Evolutionary conservation across 2,888 invertebrate genomes (phyloP).

Genomic region (Eudasyphora cyanicolor): DNA sequence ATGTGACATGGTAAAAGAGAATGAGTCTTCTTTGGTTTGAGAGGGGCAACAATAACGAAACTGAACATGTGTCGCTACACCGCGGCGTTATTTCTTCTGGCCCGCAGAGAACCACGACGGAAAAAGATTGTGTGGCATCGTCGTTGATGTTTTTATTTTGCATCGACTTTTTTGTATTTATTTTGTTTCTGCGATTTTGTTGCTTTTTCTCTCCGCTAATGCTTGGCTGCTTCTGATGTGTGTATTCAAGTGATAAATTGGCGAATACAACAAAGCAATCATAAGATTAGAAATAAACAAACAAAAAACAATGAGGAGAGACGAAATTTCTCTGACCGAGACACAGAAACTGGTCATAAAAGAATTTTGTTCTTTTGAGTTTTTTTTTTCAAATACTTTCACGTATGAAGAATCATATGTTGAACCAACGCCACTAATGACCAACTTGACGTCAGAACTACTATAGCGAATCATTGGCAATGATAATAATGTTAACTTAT

Average conservation of each 20-base stretch:
- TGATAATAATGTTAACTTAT: background rate
- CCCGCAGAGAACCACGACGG: background rate
- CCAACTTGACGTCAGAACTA: background rate
- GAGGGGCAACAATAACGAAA: background rate
- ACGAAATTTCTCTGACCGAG: slow-evolving; percentile 31
- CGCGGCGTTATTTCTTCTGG: background rate
- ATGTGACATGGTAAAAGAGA: too few species aligned
- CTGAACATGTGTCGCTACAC: slow-evolving; percentile 13
- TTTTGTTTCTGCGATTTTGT: slow-evolving; percentile 31
- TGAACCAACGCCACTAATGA: background rate
- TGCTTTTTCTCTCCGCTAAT: background rate
- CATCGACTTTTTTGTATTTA: slow-evolving; percentile 40
- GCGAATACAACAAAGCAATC: slow-evolving; percentile 38
- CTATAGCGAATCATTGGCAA: background rate
- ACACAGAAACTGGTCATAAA: slow-evolving; percentile 19
- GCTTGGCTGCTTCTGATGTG: slow-evolving; percentile 30
- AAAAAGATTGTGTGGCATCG: background rate
- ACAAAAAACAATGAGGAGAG: slow-evolving; percentile 20
- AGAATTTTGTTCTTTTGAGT: background rate
- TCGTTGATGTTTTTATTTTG: slow-evolving; percentile 53
- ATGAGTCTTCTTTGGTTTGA: background rate
- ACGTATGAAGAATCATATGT: background rate
- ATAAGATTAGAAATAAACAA: slow-evolving; percentile 27
- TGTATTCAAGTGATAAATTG: slow-evolving; percentile 64
- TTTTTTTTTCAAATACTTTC: too few species aligned